Evolutionary conservation across 2,888 invertebrate species (phyloP).

Genomic region (Pterostichus madidus): DNA sequence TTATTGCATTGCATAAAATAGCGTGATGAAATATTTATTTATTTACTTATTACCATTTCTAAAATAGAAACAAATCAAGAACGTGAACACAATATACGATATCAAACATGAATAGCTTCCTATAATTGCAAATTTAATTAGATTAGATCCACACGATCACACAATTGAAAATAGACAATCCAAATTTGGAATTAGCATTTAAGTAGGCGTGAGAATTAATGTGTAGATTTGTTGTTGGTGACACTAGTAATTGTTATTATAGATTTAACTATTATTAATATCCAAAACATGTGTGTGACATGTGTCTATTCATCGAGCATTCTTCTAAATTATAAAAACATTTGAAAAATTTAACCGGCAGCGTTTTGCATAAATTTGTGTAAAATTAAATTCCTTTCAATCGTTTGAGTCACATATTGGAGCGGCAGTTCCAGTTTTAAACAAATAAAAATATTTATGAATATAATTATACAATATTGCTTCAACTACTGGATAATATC

Average conservation of each 20-base stretch:
- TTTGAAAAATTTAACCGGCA: background rate
- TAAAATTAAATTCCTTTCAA: slow-evolving; percentile 6
- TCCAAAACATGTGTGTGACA: background rate
- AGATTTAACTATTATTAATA: too few species aligned
- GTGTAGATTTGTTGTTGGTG: background rate
- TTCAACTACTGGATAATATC: slow-evolving; percentile 20
- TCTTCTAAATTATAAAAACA: background rate
- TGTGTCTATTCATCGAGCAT: background rate
- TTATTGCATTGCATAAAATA: too few species aligned
- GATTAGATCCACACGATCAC: background rate
- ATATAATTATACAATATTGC: slow-evolving; percentile 48
- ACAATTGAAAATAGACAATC: background rate
- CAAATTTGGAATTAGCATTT: slow-evolving; percentile 11
- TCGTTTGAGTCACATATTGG: slow-evolving; percentile 31
- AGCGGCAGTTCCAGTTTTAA: slow-evolving; percentile 36
- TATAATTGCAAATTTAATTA: slow-evolving; percentile 20
- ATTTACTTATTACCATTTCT: background rate
- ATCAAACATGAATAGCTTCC: background rate
- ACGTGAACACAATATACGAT: background rate
- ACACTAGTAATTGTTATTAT: background rate
- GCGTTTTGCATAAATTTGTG: slow-evolving; percentile 35
- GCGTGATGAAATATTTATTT: too few species aligned
- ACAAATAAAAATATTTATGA: slow-evolving; percentile 19
- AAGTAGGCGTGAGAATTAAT: slow-evolving; percentile 19
- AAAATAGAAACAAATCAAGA: slow-evolving; percentile 12